Evolutionary conservation across 2,797 vertebrate species (phyloP).

Genomic region (Cottoperca gobio): DNA sequence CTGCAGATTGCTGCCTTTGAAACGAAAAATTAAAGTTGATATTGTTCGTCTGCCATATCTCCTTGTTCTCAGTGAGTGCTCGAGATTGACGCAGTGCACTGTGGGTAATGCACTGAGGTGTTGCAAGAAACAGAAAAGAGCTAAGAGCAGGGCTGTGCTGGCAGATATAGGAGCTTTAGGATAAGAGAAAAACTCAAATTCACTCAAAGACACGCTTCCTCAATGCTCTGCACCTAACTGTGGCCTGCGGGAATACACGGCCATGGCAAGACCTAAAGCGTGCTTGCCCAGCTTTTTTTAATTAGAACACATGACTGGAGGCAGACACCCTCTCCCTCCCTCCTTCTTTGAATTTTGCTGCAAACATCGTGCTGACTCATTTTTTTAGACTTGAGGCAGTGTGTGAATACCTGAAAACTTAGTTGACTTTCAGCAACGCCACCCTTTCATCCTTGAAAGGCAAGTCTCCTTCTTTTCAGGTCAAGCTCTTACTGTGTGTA

Average conservation of each 20-base stretch:
- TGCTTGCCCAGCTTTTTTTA: conserved; percentile 61
- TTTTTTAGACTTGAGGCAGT: conserved; percentile 52
- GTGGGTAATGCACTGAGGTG: conserved; percentile 25
- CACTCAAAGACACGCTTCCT: conserved; percentile 21
- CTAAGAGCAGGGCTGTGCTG: not conserved
- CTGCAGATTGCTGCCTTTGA: conserved; percentile 57
- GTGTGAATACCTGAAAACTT: conserved; percentile 61
- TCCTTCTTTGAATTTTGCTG: conserved; percentile 49
- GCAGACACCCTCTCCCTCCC: conserved; percentile 6
- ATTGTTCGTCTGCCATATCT: conserved; percentile 56
- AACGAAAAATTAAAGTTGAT: conserved; percentile 58
- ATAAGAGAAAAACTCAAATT: conserved; percentile 15
- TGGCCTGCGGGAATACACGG: conserved; percentile 24
- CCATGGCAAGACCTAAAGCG: conserved; percentile 30
- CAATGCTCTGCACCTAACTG: conserved; percentile 8
- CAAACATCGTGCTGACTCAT: conserved; percentile 76
- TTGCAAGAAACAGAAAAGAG: conserved; percentile 40
- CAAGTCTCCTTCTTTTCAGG: conserved; percentile 66
- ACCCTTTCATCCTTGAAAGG: conserved; percentile 73
- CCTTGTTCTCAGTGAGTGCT: conserved; percentile 58
- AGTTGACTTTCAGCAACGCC: conserved; percentile 58
- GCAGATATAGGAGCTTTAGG: conserved; percentile 10
- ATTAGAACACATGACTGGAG: conserved; percentile 71
- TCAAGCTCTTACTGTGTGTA: conserved; percentile 61
- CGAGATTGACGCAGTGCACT: conserved; percentile 19